phyloP scores from a whole-genome alignment of 1,140 invertebrate species.

The Bombus picipes region DNA sequence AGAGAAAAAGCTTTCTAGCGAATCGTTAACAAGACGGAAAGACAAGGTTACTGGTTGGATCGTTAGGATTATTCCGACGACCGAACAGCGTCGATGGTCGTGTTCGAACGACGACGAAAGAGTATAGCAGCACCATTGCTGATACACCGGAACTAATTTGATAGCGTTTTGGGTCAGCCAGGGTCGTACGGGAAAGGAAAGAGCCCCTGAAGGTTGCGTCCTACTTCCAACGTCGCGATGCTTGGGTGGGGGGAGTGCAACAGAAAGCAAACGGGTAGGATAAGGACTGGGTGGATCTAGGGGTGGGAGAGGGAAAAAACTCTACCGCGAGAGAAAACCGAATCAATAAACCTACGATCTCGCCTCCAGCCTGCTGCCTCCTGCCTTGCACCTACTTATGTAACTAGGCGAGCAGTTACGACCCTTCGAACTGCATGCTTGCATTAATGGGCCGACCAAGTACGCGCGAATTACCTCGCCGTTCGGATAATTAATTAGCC shows the following conservation, averaged over 20 bases:
- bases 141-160: constrained; percentile 51
- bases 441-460: constrained; percentile 49
- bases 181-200: constrained; percentile 45
- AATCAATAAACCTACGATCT: constrained; percentile 79
- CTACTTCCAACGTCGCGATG: constrained; percentile 69
- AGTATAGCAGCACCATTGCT: neutral
- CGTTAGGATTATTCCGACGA: neutral
- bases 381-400: constrained; percentile 70
- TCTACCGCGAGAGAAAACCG: constrained; percentile 74
- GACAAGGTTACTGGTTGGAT: neutral
- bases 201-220: constrained; percentile 65
- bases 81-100: too few species aligned
- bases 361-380: constrained; percentile 55
- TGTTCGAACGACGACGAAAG: neutral
- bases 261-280: constrained; percentile 71
- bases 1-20: neutral
- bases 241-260: constrained; percentile 63
- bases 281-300: constrained; percentile 64
- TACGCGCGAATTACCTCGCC: constrained; percentile 31
- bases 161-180: constrained; percentile 55
- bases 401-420: constrained; percentile 62
- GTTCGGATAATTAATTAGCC: constrained; percentile 52
- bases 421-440: constrained; percentile 43
- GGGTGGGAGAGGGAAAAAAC: constrained; percentile 68
- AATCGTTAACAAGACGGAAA: neutral